Evolutionary conservation across 1,140 invertebrate species (phyloP).

Genomic region (Metaphire vulgaris): DNA sequence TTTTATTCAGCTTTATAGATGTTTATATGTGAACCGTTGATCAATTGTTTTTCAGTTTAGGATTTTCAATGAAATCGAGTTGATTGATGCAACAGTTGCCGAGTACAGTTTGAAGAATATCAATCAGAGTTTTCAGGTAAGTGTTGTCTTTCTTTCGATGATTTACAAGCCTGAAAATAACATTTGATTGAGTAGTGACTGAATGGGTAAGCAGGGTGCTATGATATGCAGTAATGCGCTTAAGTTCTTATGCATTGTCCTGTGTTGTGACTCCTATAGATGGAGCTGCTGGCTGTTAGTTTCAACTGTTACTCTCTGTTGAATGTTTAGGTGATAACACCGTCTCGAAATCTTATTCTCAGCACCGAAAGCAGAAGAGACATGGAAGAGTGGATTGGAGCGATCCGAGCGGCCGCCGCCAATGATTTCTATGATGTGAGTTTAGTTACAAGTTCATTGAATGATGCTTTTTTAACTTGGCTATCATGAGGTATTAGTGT

Average conservation of each 20-base stretch:
- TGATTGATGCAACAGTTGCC: slow-evolving; percentile 72
- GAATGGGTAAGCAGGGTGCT: background rate
- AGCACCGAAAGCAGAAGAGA: slow-evolving; percentile 72
- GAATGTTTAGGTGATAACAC: slow-evolving; percentile 71
- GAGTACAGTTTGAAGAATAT: slow-evolving; percentile 79
- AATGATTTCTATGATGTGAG: slow-evolving; percentile 62
- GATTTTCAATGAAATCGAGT: slow-evolving; percentile 78
- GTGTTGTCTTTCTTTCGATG: slow-evolving; percentile 32
- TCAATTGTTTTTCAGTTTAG: too few species aligned
- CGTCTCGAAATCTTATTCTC: slow-evolving; percentile 71
- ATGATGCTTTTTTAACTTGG: too few species aligned
- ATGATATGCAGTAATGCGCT: too few species aligned
- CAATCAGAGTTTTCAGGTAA: slow-evolving; percentile 79
- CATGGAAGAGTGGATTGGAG: slow-evolving; percentile 83
- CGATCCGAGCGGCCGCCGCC: slow-evolving; percentile 65
- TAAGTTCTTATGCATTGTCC: too few species aligned
- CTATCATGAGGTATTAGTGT: too few species aligned
- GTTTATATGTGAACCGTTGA: too few species aligned
- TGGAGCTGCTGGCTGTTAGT: background rate
- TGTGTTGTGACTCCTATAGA: background rate
- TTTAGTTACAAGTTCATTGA: too few species aligned
- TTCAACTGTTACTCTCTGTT: too few species aligned
- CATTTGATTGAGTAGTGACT: background rate
- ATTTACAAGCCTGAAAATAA: too few species aligned
- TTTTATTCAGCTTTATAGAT: too few species aligned